Base-by-base conservation (phyloP, 2,113 vertebrate species). In the Cynopterus brachyotis region DNA sequence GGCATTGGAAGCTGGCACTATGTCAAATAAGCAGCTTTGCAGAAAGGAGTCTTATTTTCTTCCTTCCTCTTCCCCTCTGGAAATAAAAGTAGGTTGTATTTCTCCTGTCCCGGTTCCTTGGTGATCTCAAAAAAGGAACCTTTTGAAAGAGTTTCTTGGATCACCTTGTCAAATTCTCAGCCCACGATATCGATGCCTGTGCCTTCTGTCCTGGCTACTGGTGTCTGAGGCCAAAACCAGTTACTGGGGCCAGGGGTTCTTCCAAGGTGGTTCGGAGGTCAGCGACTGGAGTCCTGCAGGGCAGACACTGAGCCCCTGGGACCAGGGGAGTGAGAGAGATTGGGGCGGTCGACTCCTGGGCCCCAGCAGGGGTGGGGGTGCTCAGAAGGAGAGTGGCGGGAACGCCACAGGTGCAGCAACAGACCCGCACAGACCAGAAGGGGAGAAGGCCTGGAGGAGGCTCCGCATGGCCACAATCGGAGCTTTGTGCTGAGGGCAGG, bases 1-100 rank as follows among this genome's bases (percentile, higher is more conserved):
- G 11, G 47, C 72, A 53, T 37, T 45, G 66, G 73, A 35, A 78
- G 57, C 73, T 66, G 83, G 50, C 30, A 20, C 50, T n/a, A 9
- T 7, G 42, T 69, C 76, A 22, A 76, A 72, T 80, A 59, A 67
- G 47, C 9, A 35, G 72, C 47, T 42, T 53, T 78, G 81, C 6
- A 26, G 47, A 85, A 89, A 96, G 24, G 76, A 12, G 24, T 64
- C 50, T 76, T 75, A 37, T 45, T 55, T 57, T 40, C 62, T 53
- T 81, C 32, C 19, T 86, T n/a, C 32, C 11, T 67, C 57, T 57
- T 60, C 42, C 50, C 30, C 53, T 90, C 62, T 64, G 42, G 62
- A 85, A 94, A 70, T 45, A 79, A 93, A 98, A 89, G 84, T 37
- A 91, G 66, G 72, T 55, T 93, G 69, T 76, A 42, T 73, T 86